Base-by-base conservation (phyloP, 2,797 vertebrate species). In the Galaxias olidus region DNA sequence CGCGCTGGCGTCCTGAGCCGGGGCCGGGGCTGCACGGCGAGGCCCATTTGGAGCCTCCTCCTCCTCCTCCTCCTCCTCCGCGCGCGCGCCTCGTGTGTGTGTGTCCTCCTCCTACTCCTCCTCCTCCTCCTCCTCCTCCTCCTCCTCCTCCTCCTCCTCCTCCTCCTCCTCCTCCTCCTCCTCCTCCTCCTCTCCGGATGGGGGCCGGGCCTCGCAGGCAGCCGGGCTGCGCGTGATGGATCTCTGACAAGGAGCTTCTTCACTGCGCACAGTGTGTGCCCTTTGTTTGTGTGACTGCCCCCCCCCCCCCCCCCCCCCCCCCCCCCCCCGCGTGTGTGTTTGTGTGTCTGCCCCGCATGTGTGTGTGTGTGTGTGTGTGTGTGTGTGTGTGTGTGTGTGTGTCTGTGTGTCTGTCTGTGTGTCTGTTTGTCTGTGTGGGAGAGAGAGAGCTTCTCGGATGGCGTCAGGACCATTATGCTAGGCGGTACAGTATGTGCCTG, bases 11-110 rank as follows among this genome's bases (percentile, higher is more conserved):
- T 67, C 71, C 75, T 74, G 69, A 44, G 45, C 65, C n/a, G n/a
- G n/a, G n/a, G 40, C 52, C 41, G 78, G 63, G 63, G 79, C 72
- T 73, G 65, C 75, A 76, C 75, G 75, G 77, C 81, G 80, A 86
- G 82, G 82, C 77, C 82, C 87, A 86, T 88, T 88, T 88, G 84
- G 84, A n/a, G n/a, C n/a, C n/a, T n/a, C n/a, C n/a, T n/a, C n/a
- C n/a, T n/a, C n/a, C n/a, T n/a, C n/a, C n/a, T n/a, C n/a, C n/a
- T n/a, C n/a, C n/a, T n/a, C n/a, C n/a, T n/a, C n/a, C n/a, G n/a
- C n/a, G n/a, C n/a, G n/a, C n/a, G n/a, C n/a, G n/a, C n/a, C n/a
- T n/a, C n/a, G n/a, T n/a, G n/a, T n/a, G n/a, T n/a, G n/a, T n/a
- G n/a, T n/a, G n/a, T n/a, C n/a, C n/a, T n/a, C n/a, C n/a, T n/a